Percentiles rank a stretch among this genome's conserved stretches.
These are phyloP conservation scores for Odontamblyopus lacepedii DNA, from an alignment of 2,797 vertebrate species.

Conservation along the genomic window DNA sequence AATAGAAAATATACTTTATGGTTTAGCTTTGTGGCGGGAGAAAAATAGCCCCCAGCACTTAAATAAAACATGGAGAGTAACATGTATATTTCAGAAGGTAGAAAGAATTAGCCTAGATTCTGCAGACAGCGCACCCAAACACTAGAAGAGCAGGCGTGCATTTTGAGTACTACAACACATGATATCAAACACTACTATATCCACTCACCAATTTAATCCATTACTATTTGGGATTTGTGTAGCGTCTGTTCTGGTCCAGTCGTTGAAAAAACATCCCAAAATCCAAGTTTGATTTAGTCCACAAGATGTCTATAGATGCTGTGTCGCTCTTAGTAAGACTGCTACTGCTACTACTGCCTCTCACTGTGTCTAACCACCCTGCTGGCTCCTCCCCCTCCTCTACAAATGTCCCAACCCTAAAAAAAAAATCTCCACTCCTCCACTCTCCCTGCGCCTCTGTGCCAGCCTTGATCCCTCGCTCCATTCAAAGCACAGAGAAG, in stretches of 20 bases:
- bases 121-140: constrained; percentile 63
- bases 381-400: constrained; percentile 43
- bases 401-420: constrained; percentile 55
- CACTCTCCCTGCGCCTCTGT: constrained; percentile 43
- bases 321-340: constrained; percentile 42
- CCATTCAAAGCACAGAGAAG: constrained; percentile 60
- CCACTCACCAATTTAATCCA: constrained; percentile 67
- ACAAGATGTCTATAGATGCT: constrained; percentile 32
- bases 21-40: constrained; percentile 48
- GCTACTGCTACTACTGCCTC: constrained; percentile 64
- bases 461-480: constrained; percentile 63
- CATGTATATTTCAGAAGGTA: constrained; percentile 74
- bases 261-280: constrained; percentile 21
- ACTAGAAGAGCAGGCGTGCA: constrained; percentile 40
- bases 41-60: constrained; percentile 55
- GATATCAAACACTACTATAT: constrained; percentile 2
- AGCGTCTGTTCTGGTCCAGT: constrained; percentile 25
- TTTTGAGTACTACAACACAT: constrained; percentile 24
- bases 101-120: constrained; percentile 67
- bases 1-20: constrained; percentile 27
- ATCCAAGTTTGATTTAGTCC: constrained; percentile 39
- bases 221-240: constrained; percentile 34
- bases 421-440: constrained; percentile 60
- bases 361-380: constrained; percentile 68
- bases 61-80: constrained; percentile 68